A percentile compares a stretch with the other conserved stretches of the same genome.
These are phyloP conservation scores for Ivindomyrus marchei DNA, from an alignment of 2,113 vertebrate species.

Conservation along the genomic window DNA sequence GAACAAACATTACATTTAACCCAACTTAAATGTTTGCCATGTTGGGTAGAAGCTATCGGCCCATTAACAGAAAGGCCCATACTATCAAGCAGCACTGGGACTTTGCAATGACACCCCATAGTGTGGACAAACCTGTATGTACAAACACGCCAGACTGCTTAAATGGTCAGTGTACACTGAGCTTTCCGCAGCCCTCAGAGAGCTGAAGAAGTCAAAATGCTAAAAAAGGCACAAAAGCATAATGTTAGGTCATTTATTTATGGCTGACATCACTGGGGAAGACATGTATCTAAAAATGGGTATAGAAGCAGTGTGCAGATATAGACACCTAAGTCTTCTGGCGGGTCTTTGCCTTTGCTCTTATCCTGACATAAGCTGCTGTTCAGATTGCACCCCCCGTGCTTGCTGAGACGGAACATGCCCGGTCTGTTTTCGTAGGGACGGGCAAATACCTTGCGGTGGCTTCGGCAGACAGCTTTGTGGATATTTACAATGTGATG, in stretches of 20 bases:
- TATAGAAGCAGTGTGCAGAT: background rate
- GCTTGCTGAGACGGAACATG: background rate
- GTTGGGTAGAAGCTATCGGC: constrained; percentile 40
- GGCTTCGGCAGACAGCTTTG: constrained; percentile 88
- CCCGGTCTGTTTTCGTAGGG: constrained; percentile 53
- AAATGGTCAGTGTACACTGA: background rate
- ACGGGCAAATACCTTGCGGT: constrained; percentile 92
- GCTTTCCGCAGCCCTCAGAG: background rate
- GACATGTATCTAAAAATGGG: background rate
- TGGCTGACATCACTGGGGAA: background rate
- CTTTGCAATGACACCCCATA: background rate
- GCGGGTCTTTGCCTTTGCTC: background rate
- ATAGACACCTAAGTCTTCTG: background rate
- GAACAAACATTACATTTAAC: background rate
- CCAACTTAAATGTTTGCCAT: constrained; percentile 33
- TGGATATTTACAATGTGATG: constrained; percentile 95
- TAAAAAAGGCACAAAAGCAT: background rate
- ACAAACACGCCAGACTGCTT: background rate
- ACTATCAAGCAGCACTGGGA: background rate
- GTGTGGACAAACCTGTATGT: background rate
- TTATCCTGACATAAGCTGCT: background rate
- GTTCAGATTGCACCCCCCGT: background rate
- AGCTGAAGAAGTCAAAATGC: background rate
- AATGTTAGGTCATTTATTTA: constrained; percentile 9
- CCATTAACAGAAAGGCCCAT: constrained; percentile 25